These are phyloP conservation scores for Jordanella pulchra DNA, from an alignment of 2,797 vertebrate genomes.

Conservation along the genomic window DNA sequence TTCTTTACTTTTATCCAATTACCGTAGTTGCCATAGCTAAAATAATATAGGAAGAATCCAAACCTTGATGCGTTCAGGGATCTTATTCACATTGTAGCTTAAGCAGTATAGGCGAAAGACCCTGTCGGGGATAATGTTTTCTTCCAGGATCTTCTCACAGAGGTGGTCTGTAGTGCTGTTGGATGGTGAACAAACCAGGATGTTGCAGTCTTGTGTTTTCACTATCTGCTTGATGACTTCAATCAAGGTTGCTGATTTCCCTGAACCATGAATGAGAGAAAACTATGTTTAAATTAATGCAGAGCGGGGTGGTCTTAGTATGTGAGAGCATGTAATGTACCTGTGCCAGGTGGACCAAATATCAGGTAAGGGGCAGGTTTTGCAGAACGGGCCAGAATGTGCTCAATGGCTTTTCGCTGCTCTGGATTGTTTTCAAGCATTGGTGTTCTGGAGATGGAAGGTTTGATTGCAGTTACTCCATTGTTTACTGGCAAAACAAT, in stretches of 20 bases:
- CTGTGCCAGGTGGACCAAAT: slow-evolving; percentile 80
- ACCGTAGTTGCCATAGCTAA: neutral
- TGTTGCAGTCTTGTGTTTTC: slow-evolving; percentile 65
- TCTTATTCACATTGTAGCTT: neutral
- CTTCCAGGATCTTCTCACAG: slow-evolving; percentile 13
- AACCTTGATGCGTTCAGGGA: slow-evolving; percentile 2
- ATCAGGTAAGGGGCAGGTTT: slow-evolving; percentile 89
- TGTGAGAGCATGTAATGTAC: neutral
- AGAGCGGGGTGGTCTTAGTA: neutral
- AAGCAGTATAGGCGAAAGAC: slow-evolving; percentile 5
- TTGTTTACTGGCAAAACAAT: neutral
- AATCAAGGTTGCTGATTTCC: slow-evolving; percentile 89
- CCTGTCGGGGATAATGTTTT: neutral
- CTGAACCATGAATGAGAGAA: slow-evolving; percentile 16
- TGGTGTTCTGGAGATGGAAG: neutral
- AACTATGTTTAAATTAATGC: neutral
- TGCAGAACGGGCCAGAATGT: slow-evolving; percentile 5
- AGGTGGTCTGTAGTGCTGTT: slow-evolving; percentile 76
- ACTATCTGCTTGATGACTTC: slow-evolving; percentile 89
- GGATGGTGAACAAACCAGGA: slow-evolving; percentile 88
- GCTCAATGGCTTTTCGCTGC: neutral
- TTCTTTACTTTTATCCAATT: neutral
- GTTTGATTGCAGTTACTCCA: neutral
- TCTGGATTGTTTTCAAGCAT: neutral
- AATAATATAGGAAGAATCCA: neutral